phyloP scores from a whole-genome alignment of 2,888 invertebrate genomes.

The Sisyra nigra region DNA sequence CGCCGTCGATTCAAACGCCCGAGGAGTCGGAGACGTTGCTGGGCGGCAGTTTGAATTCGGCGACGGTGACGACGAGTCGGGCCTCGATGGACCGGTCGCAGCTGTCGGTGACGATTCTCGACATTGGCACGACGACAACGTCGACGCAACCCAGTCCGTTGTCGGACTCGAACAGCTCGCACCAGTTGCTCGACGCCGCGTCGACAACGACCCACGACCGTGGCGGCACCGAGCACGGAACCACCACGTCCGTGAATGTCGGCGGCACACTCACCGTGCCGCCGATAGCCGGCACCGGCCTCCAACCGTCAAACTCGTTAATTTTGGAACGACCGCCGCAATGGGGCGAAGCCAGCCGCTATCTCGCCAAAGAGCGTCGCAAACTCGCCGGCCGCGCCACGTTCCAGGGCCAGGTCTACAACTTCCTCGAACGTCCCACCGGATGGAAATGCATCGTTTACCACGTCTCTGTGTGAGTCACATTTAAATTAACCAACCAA shows the following conservation, averaged over 20 bases:
- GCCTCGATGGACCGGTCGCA: conserved; percentile 20
- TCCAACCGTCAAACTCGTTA: conserved; percentile 22
- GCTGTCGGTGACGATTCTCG: conserved; percentile 27
- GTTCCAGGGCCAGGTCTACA: conserved; percentile 65
- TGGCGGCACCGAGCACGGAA: neutral
- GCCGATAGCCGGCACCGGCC: conserved; percentile 16
- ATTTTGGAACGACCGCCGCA: conserved; percentile 30
- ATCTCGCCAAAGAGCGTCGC: conserved; percentile 43
- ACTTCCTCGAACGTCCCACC: conserved; percentile 66
- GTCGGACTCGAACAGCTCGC: conserved; percentile 24
- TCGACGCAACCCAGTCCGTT: conserved; percentile 24
- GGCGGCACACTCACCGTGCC: neutral
- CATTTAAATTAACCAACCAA: neutral
- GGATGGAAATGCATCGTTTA: conserved; percentile 76
- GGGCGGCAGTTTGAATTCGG: conserved; percentile 3
- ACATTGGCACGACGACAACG: conserved; percentile 23
- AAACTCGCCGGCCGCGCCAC: conserved; percentile 44
- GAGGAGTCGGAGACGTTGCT: conserved; percentile 6
- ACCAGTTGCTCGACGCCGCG: conserved; percentile 23
- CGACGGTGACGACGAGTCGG: neutral
- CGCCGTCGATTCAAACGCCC: conserved; percentile 5
- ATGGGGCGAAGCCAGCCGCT: conserved; percentile 39
- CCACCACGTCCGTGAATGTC: neutral
- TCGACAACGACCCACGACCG: conserved; percentile 2
- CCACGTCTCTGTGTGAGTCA: conserved; percentile 66